Base-by-base conservation (phyloP, 2,888 invertebrate genomes). In the Melikaiella ostensackeni region DNA sequence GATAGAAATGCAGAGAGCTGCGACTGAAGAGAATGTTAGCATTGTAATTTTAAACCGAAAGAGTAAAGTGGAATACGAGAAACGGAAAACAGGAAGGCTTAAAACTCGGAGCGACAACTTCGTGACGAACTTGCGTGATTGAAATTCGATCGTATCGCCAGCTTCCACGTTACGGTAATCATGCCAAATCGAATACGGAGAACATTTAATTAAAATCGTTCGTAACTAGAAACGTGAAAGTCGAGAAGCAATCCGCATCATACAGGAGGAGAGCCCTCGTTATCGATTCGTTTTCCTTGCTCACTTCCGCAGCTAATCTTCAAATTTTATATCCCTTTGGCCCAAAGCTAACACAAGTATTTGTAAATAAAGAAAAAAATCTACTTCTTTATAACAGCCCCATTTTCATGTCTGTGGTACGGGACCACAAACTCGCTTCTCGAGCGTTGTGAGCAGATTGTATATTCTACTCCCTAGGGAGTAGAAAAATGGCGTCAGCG, bases 121-220 rank as follows among this genome's bases (percentile, higher is more conserved):
- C 77, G 42, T 42, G 70, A 57, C 75, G 75, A 76, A 74, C 70
- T 75, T 78, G 77, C 61, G 74, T 77, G 62, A 79, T 79, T 64
- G 81, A 79, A 81, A 81, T 74, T 66, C 66, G 78, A 81, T 81
- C 79, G 77, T 81, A 79, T 81, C 80, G 63, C 75, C 63, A 27
- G 75, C 64, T 61, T 75, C 70, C 70, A 66, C 66, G 74, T 78
- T 66, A 74, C 75, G 57, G 74, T 70, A 75, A 80, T 80, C 79
- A 50, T 77, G 50, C 76, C 59, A 79, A 75, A 75, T 77, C 73
- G 76, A 79, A 77, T 74, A 76, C 75, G 74, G 75, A 63, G 55
- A 80, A 79, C 77, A 76, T 73, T 79, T 79, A 75, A 79, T 81
- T 79, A 81, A 79, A 78, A 76, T 79, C 77, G 74, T 76, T 80